A percentile compares a stretch with the other conserved stretches of the same genome.
phyloP scores from a whole-genome alignment of 2,797 vertebrate genomes.

The Avahi laniger region DNA sequence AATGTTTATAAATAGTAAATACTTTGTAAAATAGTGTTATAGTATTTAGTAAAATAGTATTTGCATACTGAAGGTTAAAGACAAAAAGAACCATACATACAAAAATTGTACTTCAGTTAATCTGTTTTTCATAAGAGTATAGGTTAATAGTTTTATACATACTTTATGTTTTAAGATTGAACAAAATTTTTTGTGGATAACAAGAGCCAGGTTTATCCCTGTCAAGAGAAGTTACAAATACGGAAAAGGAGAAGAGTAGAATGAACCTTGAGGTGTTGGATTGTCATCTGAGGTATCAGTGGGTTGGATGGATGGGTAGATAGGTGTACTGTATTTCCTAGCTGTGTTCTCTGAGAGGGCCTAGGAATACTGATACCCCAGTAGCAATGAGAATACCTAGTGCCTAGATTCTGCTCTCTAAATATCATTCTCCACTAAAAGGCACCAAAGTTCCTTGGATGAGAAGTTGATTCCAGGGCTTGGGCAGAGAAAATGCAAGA shows the following conservation, averaged over 20 bases:
- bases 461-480: background rate
- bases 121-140: background rate
- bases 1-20: background rate
- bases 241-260: background rate
- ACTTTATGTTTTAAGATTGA: background rate
- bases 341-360: background rate
- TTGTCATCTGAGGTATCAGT: background rate
- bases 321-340: background rate
- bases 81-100: background rate
- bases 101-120: background rate
- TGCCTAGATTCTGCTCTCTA: background rate
- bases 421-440: background rate
- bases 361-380: background rate
- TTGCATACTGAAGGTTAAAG: background rate
- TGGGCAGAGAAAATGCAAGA: background rate
- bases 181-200: background rate
- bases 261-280: background rate
- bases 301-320: too few species aligned
- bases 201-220: background rate
- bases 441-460: background rate
- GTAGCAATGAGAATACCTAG: background rate
- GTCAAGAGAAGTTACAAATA: background rate
- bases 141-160: background rate
- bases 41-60: background rate
- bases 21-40: background rate